Conservation (phyloP, 2,797 vertebrate genomes). For the Enteromius treurensis region DNA sequence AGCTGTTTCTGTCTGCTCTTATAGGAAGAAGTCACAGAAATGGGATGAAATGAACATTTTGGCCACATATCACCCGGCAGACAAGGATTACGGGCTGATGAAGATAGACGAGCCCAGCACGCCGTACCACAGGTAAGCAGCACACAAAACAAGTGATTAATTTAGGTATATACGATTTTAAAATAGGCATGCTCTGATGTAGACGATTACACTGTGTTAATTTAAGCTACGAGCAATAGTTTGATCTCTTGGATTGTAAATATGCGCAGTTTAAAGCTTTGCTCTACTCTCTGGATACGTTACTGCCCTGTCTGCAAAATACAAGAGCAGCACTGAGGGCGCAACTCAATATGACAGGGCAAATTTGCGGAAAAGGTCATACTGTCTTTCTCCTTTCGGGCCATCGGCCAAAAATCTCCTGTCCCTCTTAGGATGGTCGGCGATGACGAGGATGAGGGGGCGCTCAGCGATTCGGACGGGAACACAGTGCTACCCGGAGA, state of each 20-base stretch:
- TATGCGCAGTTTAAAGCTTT: not conserved
- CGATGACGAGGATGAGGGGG: conserved; percentile 90
- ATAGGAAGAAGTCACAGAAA: conserved; percentile 96
- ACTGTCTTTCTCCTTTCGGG: conserved; percentile 43
- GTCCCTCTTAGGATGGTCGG: conserved; percentile 84
- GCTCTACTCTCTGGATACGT: conserved; percentile 7
- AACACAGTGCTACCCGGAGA: conserved; percentile 81
- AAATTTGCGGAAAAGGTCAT: conserved; percentile 63
- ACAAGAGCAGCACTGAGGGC: conserved; percentile 33
- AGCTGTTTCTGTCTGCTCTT: conserved; percentile 57
- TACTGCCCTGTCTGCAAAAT: conserved; percentile 51
- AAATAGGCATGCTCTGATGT: not conserved
- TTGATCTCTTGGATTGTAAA: not conserved
- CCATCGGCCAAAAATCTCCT: conserved; percentile 28
- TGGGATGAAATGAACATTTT: conserved; percentile 99
- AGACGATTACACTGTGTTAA: not conserved
- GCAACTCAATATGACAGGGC: conserved; percentile 65
- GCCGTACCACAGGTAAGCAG: conserved; percentile 88
- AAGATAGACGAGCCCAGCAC: conserved; percentile 99
- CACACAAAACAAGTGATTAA: not conserved
- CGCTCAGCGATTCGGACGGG: conserved; percentile 88
- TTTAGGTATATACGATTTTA: not conserved
- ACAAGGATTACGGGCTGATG: conserved; percentile 98
- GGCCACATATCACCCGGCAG: conserved; percentile 94
- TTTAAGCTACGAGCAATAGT: not conserved